phyloP scores from a whole-genome alignment of 1,140 invertebrate species.

The Oedothorax gibbosus region DNA sequence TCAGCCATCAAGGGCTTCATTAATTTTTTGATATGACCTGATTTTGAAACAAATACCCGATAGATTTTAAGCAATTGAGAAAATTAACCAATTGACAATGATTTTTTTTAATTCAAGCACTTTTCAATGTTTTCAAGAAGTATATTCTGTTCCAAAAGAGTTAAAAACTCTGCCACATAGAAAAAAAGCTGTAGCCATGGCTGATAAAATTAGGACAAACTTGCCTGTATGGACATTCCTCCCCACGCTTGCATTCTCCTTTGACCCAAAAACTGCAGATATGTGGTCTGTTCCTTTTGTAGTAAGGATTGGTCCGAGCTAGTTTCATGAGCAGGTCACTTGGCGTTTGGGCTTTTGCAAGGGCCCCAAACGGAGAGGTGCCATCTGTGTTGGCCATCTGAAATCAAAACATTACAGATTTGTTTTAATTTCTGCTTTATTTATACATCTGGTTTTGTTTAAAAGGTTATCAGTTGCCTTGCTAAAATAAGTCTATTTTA shows the following conservation, averaged over 20 bases:
- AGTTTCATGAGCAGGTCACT: conserved; percentile 92
- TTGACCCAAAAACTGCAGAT: conserved; percentile 99
- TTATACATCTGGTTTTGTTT: too few species aligned
- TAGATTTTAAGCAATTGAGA: too few species aligned
- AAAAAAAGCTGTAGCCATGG: background rate
- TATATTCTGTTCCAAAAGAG: background rate
- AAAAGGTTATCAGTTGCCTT: too few species aligned
- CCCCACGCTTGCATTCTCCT: conserved; percentile 96
- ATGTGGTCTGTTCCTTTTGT: conserved; percentile 97
- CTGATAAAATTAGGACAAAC: background rate
- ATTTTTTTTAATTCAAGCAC: background rate
- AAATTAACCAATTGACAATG: background rate
- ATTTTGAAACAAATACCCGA: too few species aligned
- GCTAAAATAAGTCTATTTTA: too few species aligned
- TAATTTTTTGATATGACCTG: too few species aligned
- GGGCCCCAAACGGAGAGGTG: conserved; percentile 70
- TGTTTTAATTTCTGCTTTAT: too few species aligned
- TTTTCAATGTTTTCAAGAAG: background rate
- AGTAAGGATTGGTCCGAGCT: conserved; percentile 97
- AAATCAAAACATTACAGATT: conserved; percentile 22
- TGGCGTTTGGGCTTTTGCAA: conserved; percentile 71
- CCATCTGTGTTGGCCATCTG: conserved; percentile 71
- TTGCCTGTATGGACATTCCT: conserved; percentile 95
- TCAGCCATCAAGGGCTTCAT: too few species aligned
- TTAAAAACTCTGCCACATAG: background rate